phyloP scores from a whole-genome alignment of 2,888 invertebrate species.

The Cataglyphis livida region DNA sequence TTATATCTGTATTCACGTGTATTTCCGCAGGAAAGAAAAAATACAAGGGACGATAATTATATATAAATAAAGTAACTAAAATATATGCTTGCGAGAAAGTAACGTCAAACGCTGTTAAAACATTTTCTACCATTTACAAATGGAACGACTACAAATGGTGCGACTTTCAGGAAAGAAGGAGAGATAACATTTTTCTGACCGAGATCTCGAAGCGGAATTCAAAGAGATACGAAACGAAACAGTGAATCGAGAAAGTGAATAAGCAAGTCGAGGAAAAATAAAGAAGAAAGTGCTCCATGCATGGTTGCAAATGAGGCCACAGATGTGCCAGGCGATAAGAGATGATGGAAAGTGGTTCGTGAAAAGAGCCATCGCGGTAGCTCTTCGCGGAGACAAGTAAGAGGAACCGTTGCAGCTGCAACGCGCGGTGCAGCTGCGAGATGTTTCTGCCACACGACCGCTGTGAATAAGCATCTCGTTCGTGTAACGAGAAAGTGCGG shows the following conservation, averaged over 20 bases:
- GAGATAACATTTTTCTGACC: conserved; percentile 49
- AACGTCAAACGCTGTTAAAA: conserved; percentile 14
- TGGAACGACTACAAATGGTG: not conserved
- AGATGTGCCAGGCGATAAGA: conserved; percentile 80
- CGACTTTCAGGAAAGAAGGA: not conserved
- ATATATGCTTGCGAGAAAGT: not conserved
- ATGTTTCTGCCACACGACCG: conserved; percentile 43
- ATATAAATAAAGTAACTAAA: conserved; percentile 2
- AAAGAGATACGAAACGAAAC: conserved; percentile 55
- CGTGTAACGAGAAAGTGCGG: conserved; percentile 39
- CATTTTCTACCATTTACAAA: not conserved
- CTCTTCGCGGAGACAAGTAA: conserved; percentile 62
- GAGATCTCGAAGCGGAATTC: conserved; percentile 50
- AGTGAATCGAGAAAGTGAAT: conserved; percentile 38
- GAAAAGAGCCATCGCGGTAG: conserved; percentile 80
- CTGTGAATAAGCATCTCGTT: conserved; percentile 62
- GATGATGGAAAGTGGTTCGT: conserved; percentile 81
- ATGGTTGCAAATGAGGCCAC: conserved; percentile 82
- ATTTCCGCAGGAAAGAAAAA: not conserved
- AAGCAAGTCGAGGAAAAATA: conserved; percentile 40
- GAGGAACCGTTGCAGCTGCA: conserved; percentile 44
- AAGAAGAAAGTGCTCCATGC: conserved; percentile 71
- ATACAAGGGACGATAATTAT: not conserved
- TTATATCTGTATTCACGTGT: not conserved
- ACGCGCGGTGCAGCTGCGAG: conserved; percentile 35